Conservation (phyloP, 1,140 invertebrate species). For the Vanessa atalanta region DNA sequence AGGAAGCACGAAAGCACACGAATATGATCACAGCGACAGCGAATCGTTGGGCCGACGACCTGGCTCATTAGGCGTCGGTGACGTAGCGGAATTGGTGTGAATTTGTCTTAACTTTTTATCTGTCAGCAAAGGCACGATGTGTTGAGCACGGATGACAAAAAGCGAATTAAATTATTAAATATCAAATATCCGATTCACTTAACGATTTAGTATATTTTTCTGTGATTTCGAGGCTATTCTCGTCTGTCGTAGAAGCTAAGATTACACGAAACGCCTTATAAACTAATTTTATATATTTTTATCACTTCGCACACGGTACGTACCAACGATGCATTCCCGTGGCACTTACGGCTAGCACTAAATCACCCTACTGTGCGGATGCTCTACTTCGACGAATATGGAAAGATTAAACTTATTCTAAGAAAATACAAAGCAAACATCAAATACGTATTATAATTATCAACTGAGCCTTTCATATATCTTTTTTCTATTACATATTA, state of each 20-base stretch:
- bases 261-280: constrained; percentile 3
- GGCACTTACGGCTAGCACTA: not conserved
- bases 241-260: not conserved
- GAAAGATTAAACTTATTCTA: too few relatives aligned
- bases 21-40: not conserved
- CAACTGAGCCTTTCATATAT: too few relatives aligned
- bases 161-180: constrained; percentile 7
- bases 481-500: too few relatives aligned
- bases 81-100: constrained; percentile 22
- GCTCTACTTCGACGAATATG: too few relatives aligned
- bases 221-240: not conserved
- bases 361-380: not conserved
- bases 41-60: not conserved
- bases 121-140: constrained; percentile 43
- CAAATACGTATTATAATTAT: too few relatives aligned
- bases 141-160: constrained; percentile 36
- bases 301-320: not conserved
- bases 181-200: constrained; percentile 1
- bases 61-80: not conserved
- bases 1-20: not conserved
- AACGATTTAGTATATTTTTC: not conserved
- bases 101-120: constrained; percentile 28
- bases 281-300: not conserved
- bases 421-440: too few relatives aligned
- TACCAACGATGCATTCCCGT: not conserved